Base-by-base conservation (phyloP, 2,797 vertebrate genomes). In the Notolepis coatsorum region DNA sequence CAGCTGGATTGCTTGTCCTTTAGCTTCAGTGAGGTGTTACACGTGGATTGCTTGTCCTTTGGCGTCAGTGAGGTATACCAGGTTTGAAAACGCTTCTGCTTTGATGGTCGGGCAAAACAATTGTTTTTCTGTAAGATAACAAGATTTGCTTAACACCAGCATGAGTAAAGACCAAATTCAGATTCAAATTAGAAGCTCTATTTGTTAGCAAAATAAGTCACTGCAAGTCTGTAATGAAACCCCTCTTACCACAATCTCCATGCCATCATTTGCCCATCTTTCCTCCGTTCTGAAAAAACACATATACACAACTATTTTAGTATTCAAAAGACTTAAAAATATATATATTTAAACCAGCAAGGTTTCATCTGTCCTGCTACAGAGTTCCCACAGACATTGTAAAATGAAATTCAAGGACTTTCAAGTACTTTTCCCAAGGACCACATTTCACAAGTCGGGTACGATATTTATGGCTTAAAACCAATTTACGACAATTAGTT, bases 241-340 rank as follows among this genome's bases (percentile, higher is more conserved):
- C 18, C 21, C 43, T 3, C 88, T 85, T 76, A 92, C 92, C 86
- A 93, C 91, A 38, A 88, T 71, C 86, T 61, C 87, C 58, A 92
- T 74, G 64, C 88, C 87, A 30, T 74, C 55, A 0, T 69, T 67
- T 17, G 69, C 68, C 10, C 57, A 35, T 7, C 3, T 6, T 7
- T 76, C 80, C 23, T 72, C 45, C 18, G 59, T 71, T 58, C 91
- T 93, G 35, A 7, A 75, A 71, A 7, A 68, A 1, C 46, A 63
- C 0, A 60, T 0, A 23, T 20, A n/a, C n/a, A n/a, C n/a, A n/a
- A n/a, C n/a, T 1, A 4, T 31, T 39, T 37, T n/a, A 56, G 53
- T 28, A 60, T n/a, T n/a, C n/a, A n/a, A 0, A 5, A n/a, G n/a
- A n/a, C n/a, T n/a, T n/a, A n/a, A n/a, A n/a, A n/a, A n/a, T 35